phyloP scores from a whole-genome alignment of 2,888 invertebrate genomes.

The Pristionchus maxplancki region DNA sequence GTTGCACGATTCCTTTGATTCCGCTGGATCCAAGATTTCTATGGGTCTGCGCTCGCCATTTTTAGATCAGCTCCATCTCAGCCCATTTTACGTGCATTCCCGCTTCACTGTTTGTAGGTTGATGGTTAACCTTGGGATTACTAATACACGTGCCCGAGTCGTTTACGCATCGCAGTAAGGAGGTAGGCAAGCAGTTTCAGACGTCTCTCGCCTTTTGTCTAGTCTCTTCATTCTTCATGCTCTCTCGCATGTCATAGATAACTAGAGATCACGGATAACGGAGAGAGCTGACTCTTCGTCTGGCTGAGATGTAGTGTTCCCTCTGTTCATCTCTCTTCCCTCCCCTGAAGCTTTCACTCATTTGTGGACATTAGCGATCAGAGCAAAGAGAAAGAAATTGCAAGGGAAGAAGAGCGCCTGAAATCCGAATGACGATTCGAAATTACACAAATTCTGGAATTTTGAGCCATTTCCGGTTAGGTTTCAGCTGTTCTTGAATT shows the following conservation, averaged over 20 bases:
- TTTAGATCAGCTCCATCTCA: background rate
- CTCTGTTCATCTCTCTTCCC: background rate
- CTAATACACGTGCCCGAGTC: background rate
- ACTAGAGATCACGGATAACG: too few species aligned
- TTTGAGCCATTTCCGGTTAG: background rate
- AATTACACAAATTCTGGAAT: background rate
- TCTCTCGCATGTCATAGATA: background rate
- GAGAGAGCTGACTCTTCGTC: background rate
- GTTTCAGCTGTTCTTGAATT: background rate
- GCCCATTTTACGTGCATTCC: background rate
- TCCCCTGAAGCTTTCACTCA: background rate
- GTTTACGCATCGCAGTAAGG: background rate
- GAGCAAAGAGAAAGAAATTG: slow-evolving; percentile 2
- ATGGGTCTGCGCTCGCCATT: background rate
- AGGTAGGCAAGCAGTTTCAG: background rate
- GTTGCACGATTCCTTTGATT: background rate
- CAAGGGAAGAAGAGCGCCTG: background rate
- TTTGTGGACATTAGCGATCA: slow-evolving; percentile 35
- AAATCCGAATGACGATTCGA: background rate
- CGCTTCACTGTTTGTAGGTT: background rate
- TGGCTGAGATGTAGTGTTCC: slow-evolving; percentile 22
- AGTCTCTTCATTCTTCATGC: background rate
- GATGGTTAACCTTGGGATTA: background rate
- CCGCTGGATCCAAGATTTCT: background rate
- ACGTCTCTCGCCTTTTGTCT: background rate